Evolutionary conservation across 2,888 invertebrate species (phyloP), one percentile per base, ranked within the genome.

Genomic region (Amphipyra tragopoginis): DNA sequence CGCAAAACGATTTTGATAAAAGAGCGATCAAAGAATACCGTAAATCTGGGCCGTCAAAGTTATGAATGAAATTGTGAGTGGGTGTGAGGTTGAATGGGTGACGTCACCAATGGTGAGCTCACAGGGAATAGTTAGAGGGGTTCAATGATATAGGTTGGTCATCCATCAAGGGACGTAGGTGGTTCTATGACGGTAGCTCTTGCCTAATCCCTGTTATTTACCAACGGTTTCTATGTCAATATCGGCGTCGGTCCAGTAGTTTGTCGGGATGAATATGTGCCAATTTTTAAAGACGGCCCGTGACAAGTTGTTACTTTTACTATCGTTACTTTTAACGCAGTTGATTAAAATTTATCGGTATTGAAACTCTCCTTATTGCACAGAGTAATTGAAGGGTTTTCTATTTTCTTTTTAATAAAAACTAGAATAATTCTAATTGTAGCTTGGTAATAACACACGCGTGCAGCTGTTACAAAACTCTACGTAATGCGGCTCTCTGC

Each of bases 1-100:
- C 38, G 51, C 60, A 51, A 65, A 77, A 65, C 39, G 38, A 61
- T 72, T 69, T 62, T 48, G 57, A 74, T 72, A 58, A 67, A 45
- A 60, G 49, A 65, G 58, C 40, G 59, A 72, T 75, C 75, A 70
- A 67, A 68, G 53, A 64, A 67, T 57, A 51, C 39, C 55, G 68
- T 75, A 58, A 58, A 79, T 66, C 65, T 64, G 36, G 29, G 21
- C 48, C 52, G 38, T 59, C 71, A 65, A 57, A 65, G 43, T 72
- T 70, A 76, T 80, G 79, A 80, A 82, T 81, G 80, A 72, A 79
- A 66, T 57, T 54, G 65, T 62, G 51, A 49, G 80, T 81, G 71
- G 74, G 76, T 75, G 59, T 70, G 72, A 79, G 74, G 71, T 67
- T 82, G 73, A 82, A 81, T 82, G 73, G 67, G 66, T 77, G 67